Evolutionary conservation across 1,140 invertebrate species (phyloP).

Genomic region (Trachelipus rathkii): DNA sequence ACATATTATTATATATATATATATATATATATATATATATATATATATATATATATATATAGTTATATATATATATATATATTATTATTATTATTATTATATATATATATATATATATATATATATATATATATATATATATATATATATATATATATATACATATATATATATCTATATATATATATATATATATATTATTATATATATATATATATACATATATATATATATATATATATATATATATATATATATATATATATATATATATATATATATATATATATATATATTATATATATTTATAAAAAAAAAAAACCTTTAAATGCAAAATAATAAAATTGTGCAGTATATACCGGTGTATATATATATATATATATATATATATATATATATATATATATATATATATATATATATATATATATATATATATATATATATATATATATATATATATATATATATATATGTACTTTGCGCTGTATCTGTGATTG

Average conservation of each 20-base stretch:
- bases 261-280: background rate
- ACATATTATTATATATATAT: background rate
- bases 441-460: slow-evolving; percentile 8
- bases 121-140: slow-evolving; percentile 6
- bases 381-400: slow-evolving; percentile 2
- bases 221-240: background rate
- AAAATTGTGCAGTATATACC: no score
- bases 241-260: background rate
- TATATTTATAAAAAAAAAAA: no score
- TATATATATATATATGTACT: background rate
- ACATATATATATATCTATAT: slow-evolving; percentile 1
- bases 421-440: slow-evolving; percentile 2
- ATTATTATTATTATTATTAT: background rate
- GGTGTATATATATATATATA: background rate
- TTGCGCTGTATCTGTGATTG: no score
- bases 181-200: background rate
- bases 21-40: background rate
- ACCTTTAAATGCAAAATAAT: no score
- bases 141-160: slow-evolving; percentile 15
- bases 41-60: background rate
- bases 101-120: background rate
- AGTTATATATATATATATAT: background rate
- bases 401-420: background rate
- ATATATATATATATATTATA: slow-evolving; percentile 5
- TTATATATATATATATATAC: slow-evolving; percentile 1